Evolutionary conservation across 2,113 vertebrate genomes (phyloP), one percentile per base, ranked within the genome.

Genomic region (Heptranchias perlo): DNA sequence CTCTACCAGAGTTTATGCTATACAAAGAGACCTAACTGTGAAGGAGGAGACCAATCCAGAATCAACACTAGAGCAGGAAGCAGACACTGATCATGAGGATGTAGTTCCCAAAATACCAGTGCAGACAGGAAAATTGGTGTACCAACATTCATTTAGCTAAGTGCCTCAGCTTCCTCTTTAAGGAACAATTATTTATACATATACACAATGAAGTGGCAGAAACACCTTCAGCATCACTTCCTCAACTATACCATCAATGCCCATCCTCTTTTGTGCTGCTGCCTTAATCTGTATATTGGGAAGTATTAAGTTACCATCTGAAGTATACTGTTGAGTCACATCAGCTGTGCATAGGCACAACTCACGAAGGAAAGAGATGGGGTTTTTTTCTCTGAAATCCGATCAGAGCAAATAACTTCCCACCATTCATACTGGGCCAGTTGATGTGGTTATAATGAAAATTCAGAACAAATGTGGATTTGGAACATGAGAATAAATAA

Each of bases 391-490:
- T 28, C 84, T 87, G 84, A 87, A 87, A 52, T 54, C 47, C 49
- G 84, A 87, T 87, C 84, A 54, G 84, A 87, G 84, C 47, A 87
- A 54, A 87, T 54, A 87, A 54, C 23, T 87, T 87, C 84, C 49
- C 47, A 52, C 84, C 44, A 52, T 87, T 87, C 47, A 87, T 54
- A 13, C 49, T 31, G 23, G 49, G 49, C 84, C 44, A 52, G 84
- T 49, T 25, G 49, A 49, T 82, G 78, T 47, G 78, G 39, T 82
- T 82, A 13, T 54, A 3, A 52, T 87, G 84, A 49, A 87, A 87
- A 87, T 87, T 87, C 84, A 31, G 49, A 87, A 87, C 49, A 87
- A 87, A 87, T 87, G 84, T 87, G 47, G 47, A 52, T 87, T 82
- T 82, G 78, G 54, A 21, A 49, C 28, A 54, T 49, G 10, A 87